Base-by-base conservation (phyloP, 2,888 invertebrate genomes). In the Pterobdella sp. region DNA sequence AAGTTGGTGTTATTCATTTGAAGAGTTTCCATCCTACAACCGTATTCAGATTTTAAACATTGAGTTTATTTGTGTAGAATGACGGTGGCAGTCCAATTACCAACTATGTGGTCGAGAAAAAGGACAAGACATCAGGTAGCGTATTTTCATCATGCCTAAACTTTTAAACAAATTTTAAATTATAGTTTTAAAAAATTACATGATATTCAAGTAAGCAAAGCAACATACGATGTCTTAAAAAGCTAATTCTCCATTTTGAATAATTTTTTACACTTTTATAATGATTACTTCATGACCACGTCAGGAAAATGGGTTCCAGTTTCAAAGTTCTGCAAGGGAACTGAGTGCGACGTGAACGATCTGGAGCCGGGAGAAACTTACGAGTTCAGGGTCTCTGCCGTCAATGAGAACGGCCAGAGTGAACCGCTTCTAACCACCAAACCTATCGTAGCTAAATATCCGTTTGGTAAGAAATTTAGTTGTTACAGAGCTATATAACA, bases 361-460 rank as follows among this genome's bases (percentile, higher is more conserved):
- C 85, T 97, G 74, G 93, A 93, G 2, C 83, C 84, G 73, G 83
- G 83, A 36, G 81, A 84, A 91, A 79, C 91, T 80, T 98, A 98
- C 85, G 90, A 90, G 82, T 99, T 99, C 89, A 88, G 98, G 72
- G 90, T 98, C 0, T 89, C 94, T 67, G 98, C 98, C 31, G 98
- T 98, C 85, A 98, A 98, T 85, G 96, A 96, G 81, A 95, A 96
- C 79, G 98, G 98, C n/a, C 88, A 94, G 18, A 94, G 96, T 32
- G 93, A 94, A 49, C 94, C 97, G 4, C 85, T 97, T 65, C 90
- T 93, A 78, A 91, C 92, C 80, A 88, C 89, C 18, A 91, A 92
- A 75, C 90, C 93, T 10, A 90, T 97, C 76, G 89, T 90, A 72
- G 97, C 98, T 76, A 95, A 94, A 86, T 94, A 94, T 88, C 92